Percentiles rank a stretch among this genome's conserved stretches.
phyloP scores from a whole-genome alignment of 2,888 invertebrate genomes.

The Machimus atricapillus region DNA sequence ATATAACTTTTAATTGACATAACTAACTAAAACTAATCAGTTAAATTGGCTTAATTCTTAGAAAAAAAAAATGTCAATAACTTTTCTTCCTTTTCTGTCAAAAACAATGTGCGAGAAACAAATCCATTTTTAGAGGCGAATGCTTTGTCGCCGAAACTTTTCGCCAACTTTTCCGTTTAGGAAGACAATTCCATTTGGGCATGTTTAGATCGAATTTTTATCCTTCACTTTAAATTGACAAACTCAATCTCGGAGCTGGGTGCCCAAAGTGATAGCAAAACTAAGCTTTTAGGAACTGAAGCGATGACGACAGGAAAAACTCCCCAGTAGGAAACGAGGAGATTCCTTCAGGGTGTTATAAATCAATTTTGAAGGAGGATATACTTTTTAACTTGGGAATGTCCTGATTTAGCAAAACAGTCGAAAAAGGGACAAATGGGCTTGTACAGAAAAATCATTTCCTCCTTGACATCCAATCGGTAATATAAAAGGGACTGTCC shows the following conservation, averaged over 20 bases:
- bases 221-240: not conserved
- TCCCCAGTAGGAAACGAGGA: not conserved
- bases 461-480: not conserved
- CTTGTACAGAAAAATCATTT: not conserved
- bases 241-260: not conserved
- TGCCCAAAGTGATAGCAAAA: not conserved
- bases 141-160: not conserved
- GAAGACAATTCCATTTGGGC: not conserved
- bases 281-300: not conserved
- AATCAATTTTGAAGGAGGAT: not conserved
- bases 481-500: not conserved
- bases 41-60: not conserved
- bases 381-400: not conserved
- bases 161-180: not conserved
- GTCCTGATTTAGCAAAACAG: not conserved
- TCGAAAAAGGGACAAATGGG: not conserved
- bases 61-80: not conserved
- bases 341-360: not conserved
- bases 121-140: not conserved
- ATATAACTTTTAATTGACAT: not conserved
- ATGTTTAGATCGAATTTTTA: not conserved
- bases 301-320: not conserved
- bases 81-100: not conserved
- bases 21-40: not conserved
- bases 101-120: not conserved